Evolutionary conservation across 2,888 invertebrate genomes (phyloP), one percentile per base, ranked within the genome.

Genomic region (Micropterix aruncella): DNA sequence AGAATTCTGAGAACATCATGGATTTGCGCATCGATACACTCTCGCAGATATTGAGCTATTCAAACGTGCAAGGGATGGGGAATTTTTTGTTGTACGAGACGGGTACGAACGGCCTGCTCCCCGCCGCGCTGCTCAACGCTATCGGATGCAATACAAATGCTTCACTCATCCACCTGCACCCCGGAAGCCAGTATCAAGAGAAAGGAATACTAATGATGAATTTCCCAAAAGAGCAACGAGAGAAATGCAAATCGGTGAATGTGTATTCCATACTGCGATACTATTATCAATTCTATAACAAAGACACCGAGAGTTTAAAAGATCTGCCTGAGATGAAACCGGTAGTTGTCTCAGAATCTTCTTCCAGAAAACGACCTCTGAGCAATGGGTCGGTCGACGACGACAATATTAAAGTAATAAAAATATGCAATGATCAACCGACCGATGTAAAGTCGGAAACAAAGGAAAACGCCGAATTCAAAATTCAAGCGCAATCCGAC

Each of bases 81-180:
- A 79, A 74, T 50, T 86, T 83, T 61, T 65, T 93, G 45, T 62
- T 96, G 1, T 92, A 91, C 58, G 95, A 96, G 58, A 87, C 89
- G 44, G 89, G 89, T 1, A 87, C 88, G 19, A 80, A 82, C 56
- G 96, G 95, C 0, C 66, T 97, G 39, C 59, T 92, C 18, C 76
- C 88, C 3, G 90, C 93, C 1, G 80, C 88, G 2, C 71, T 95
- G 55, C 60, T 96, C 39, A 85, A 89, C 60, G 77, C 79, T 44
- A 81, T 91, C 45, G 81, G 84, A 1, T 71, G 66, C 0, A 63
- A 71, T 27, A 82, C 81, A 1, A 60, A 60, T 41, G 86, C 83
- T 0, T 71, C 69, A 52, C 57, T 89, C 15, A 65, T 90, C 41
- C 83, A 89, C 53, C 71, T 88, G 65, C 86, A 89, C 59, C 83